Base-by-base conservation (phyloP, 92 coral and sea anemone species). In the Palythoa grandis region DNA sequence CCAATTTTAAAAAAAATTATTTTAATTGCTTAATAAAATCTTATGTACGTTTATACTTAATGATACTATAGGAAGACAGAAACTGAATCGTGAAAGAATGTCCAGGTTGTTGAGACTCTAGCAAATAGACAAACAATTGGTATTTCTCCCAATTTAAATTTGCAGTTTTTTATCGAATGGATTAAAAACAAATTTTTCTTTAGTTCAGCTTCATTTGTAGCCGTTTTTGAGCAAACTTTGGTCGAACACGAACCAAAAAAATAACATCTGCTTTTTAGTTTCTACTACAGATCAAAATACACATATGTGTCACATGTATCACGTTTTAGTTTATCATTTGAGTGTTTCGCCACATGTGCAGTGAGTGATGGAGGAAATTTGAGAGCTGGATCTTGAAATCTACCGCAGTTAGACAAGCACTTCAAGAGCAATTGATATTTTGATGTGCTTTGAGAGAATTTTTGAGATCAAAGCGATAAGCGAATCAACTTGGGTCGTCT, bases 291-390 rank as follows among this genome's bases (percentile, higher is more conserved):
- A 39, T 50, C 38, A 22, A 50, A 23, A 14, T n/a, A 29, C 35
- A 29, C 35, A 1, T 29, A 29, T 0, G 35, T 29, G 1, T 29
- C 35, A 29, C 35, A 29, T 29, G 1, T 29, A 43, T 80, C 71
- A 38, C 83, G 63, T 24, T 43, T 2, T 63, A 67, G 39, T 67
- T 80, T 66, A 66, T 80, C 74, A 38, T 50, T 67, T 43, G 73
- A 65, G 23, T 29, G 29, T 16, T 80, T 80, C 39, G 65, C 70
- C 85, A 80, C 52, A 47, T 80, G 85, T 52, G 67, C 6, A 19
- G 24, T n/a, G 71, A 3, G 15, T 16, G 11, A 37, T 25, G 23
- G 47, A 38, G 11, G 56, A 60, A 11, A 61, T 52, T 48, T 5
- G 17, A 80, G 60, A 57, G 43, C 84, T 65, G 19, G 63, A 80